Conservation (phyloP, 2,888 invertebrate species). For the Hesperia comma region DNA sequence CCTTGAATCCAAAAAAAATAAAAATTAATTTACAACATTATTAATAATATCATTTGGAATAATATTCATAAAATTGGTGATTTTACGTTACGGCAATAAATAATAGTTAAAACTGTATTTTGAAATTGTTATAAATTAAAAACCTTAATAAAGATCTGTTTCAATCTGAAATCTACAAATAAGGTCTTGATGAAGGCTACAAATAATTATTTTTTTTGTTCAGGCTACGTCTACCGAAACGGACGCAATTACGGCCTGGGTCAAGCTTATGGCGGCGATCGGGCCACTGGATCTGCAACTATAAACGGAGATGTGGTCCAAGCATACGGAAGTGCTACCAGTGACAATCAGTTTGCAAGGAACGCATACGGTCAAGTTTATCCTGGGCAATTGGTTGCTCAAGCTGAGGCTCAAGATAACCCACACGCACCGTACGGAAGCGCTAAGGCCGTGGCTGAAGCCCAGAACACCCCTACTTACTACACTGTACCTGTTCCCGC, state of each 20-base stretch:
- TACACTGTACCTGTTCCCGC: conserved; percentile 66
- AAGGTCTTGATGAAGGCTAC: conserved; percentile 40
- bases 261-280: conserved; percentile 53
- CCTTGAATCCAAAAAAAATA: too few species aligned
- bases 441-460: conserved; percentile 50
- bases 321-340: conserved; percentile 56
- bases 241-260: conserved; percentile 65
- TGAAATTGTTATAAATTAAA: too few species aligned
- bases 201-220: conserved; percentile 46
- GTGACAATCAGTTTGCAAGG: conserved; percentile 47
- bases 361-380: conserved; percentile 51
- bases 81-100: too few species aligned
- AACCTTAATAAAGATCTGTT: too few species aligned
- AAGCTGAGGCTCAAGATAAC: conserved; percentile 55
- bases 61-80: too few species aligned
- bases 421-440: conserved; percentile 47
- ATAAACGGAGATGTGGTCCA: conserved; percentile 54
- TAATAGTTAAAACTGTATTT: too few species aligned
- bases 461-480: conserved; percentile 54
- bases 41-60: too few species aligned
- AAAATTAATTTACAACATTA: too few species aligned
- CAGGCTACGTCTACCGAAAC: conserved; percentile 66
- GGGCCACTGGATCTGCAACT: conserved; percentile 61
- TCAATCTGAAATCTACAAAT: too few species aligned
- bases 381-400: conserved; percentile 59